Evolutionary conservation across 2,888 invertebrate genomes (phyloP).

Genomic region (Dyspetes luteomarginatus): DNA sequence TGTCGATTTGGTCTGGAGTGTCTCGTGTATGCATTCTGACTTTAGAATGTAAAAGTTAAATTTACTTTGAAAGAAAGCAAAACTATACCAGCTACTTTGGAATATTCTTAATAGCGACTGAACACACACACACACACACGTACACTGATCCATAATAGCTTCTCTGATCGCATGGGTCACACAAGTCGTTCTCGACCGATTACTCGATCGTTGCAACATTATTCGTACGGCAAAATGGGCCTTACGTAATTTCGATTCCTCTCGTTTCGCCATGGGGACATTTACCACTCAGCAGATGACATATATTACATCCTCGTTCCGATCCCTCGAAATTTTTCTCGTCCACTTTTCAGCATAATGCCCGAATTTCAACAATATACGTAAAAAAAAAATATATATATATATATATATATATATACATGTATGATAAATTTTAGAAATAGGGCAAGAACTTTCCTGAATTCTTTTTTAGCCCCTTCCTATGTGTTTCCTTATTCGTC

Average conservation of each 20-base stretch:
- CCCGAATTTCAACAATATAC: too few relatives aligned
- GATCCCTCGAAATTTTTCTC: not conserved
- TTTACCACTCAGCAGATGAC: constrained; percentile 1
- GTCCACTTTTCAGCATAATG: too few relatives aligned
- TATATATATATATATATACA: too few relatives aligned
- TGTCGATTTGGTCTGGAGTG: too few relatives aligned
- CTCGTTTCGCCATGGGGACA: constrained; percentile 21
- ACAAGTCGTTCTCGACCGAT: constrained; percentile 59
- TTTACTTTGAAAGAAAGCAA: constrained; percentile 44
- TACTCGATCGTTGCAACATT: constrained; percentile 71
- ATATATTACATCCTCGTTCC: not conserved
- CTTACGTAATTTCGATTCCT: constrained; percentile 68
- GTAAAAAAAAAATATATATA: too few relatives aligned
- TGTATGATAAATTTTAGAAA: too few relatives aligned
- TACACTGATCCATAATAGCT: not conserved
- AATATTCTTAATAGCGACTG: not conserved
- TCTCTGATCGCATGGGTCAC: constrained; percentile 48
- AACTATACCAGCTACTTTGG: constrained; percentile 28
- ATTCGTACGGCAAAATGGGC: constrained; percentile 68
- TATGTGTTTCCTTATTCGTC: too few relatives aligned
- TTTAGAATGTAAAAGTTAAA: not conserved
- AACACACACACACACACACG: not conserved
- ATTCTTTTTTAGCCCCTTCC: too few relatives aligned
- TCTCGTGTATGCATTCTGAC: too few relatives aligned
- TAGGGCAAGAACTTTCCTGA: too few relatives aligned